Conservation (phyloP, 2,113 vertebrate genomes). For the Mastomys natalensis region DNA sequence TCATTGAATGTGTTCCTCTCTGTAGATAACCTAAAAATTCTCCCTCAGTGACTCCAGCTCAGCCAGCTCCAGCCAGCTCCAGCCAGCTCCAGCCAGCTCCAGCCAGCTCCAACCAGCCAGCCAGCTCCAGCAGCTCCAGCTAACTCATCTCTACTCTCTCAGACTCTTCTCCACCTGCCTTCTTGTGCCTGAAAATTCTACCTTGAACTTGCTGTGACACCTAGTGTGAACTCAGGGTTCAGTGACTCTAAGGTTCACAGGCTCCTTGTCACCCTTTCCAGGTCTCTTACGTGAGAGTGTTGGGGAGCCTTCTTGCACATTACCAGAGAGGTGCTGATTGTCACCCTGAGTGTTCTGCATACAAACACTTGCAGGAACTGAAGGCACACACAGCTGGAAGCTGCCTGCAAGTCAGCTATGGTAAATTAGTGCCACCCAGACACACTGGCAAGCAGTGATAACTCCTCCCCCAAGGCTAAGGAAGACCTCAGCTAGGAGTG, state of each 20-base stretch:
- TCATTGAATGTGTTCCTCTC: not conserved
- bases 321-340: not conserved
- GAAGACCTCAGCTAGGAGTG: not conserved
- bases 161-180: not conserved
- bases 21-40: not conserved
- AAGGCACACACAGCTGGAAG: conserved; percentile 29
- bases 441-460: not conserved
- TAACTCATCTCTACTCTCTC: not conserved
- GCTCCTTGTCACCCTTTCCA: fast-evolving
- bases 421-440: conserved; percentile 46
- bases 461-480: not conserved
- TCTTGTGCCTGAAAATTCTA: not conserved
- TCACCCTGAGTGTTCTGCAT: not conserved
- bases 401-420: conserved; percentile 44
- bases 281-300: not conserved
- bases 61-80: not conserved
- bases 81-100: not conserved
- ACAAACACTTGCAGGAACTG: conserved; percentile 13
- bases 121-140: not conserved
- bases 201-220: not conserved
- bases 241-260: not conserved
- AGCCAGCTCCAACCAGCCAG: no score
- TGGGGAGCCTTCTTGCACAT: no score
- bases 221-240: not conserved
- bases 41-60: not conserved